Conservation (phyloP, 1,140 invertebrate genomes). For the Ooceraea biroi region DNA sequence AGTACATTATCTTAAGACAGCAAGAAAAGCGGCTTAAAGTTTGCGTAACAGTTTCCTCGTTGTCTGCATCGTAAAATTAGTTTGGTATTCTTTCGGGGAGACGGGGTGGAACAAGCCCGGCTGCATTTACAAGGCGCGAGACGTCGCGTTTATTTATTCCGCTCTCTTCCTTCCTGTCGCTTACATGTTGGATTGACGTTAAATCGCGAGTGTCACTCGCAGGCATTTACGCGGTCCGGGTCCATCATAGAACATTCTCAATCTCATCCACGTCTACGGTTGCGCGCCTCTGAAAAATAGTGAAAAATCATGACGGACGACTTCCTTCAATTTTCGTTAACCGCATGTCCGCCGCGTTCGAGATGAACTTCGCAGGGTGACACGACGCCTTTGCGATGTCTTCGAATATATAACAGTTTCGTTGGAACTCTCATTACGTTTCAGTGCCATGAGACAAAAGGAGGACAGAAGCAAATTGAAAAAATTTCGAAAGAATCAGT, state of each 20-base stretch:
- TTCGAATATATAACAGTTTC: no score
- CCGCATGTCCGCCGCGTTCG: slow-evolving; percentile 34
- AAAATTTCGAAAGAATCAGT: no score
- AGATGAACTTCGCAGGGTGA: neutral
- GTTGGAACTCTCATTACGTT: no score
- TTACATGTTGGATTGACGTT: slow-evolving; percentile 31
- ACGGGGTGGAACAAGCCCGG: neutral
- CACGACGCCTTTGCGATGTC: no score
- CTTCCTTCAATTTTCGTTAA: slow-evolving; percentile 67
- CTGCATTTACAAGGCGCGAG: slow-evolving; percentile 21
- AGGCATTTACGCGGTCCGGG: slow-evolving; percentile 6
- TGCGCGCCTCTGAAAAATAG: slow-evolving; percentile 56
- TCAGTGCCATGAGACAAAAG: no score
- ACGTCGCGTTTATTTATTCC: slow-evolving; percentile 29
- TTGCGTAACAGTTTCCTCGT: neutral
- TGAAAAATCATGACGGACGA: slow-evolving; percentile 38
- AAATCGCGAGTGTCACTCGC: slow-evolving; percentile 49
- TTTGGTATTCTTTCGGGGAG: slow-evolving; percentile 3
- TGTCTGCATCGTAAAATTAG: neutral
- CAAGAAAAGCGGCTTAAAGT: neutral
- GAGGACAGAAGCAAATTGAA: no score
- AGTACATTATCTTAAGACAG: neutral
- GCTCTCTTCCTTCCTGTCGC: neutral
- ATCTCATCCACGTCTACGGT: slow-evolving; percentile 54
- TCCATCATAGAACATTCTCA: slow-evolving; percentile 28